Evolutionary conservation across 1,140 invertebrate genomes (phyloP), one percentile per base, ranked within the genome.

Genomic region (Lordiphosa clarofinis): DNA sequence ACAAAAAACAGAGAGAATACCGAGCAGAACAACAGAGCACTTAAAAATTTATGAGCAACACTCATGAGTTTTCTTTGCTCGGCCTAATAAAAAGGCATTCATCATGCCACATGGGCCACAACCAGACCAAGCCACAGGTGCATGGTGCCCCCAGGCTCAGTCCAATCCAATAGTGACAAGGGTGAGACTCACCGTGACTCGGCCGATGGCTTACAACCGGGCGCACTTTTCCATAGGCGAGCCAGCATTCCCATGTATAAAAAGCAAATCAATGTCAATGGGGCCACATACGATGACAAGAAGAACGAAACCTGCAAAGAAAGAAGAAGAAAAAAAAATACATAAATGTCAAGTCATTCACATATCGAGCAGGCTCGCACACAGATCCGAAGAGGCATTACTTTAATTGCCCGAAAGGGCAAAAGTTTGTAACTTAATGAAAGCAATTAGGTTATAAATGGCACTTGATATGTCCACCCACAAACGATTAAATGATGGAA

Each of bases 211-310:
- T 92, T 92, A 5, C 93, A 94, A 13, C 94, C 94, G 0, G 95
- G 94, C 19, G 93, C 92, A 56, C 93, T 94, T 86, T 95, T 93
- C 96, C 96, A 98, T 55, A 98, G 91, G 42, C 95, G 92, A 56
- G 94, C 92, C 73, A 99, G 89, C 95, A 99, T 97, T 63, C 95
- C 93, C 82, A 98, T 93, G 89, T 99, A 99, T 38, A 99, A 91
- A 39, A 95, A 92, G 84, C 94, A 95, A 73, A 97, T 98, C 62
- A 98, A 90, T n/a, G 93, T 92, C 88, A 97, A 88, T 0, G 96
- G 96, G 42, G 96, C 91, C 57, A 95, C 93, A 89, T 96, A 97
- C 10, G 95, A 95, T n/a, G 94, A 94, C 15, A 95, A 89, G 87
- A 96, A 95, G 89, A 97, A 97, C 9, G 93, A 92, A 72, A 96